Percentiles rank a stretch among this genome's conserved stretches.
Conservation (phyloP, 1,140 invertebrate genomes). For the Heterodera schachtii region DNA sequence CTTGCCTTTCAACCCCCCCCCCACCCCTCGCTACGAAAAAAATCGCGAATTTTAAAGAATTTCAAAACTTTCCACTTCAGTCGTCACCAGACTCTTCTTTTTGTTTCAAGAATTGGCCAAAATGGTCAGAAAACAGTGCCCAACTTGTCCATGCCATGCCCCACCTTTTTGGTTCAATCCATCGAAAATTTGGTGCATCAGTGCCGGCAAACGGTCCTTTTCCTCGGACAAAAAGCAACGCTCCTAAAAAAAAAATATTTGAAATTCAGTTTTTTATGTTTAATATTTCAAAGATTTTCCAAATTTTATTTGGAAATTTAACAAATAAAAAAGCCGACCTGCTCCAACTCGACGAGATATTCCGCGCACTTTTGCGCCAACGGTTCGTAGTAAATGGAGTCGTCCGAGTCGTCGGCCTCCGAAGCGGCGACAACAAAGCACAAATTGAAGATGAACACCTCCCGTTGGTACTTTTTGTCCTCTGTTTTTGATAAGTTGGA, state of each 20-base stretch:
- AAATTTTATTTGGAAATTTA: no score
- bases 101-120: no score
- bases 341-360: conserved; percentile 60
- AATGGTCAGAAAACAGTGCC: no score
- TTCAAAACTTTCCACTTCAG: no score
- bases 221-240: conserved; percentile 44
- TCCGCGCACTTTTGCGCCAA: conserved; percentile 63
- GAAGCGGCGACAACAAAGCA: conserved; percentile 60
- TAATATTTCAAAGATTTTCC: no score
- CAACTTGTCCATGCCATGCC: no score
- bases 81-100: no score
- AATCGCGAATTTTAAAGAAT: no score
- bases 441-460: conserved; percentile 59
- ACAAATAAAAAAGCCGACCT: conserved; percentile 13
- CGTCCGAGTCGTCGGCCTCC: conserved; percentile 23
- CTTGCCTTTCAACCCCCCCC: no score
- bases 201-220: conserved; percentile 37
- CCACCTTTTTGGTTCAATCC: conserved; percentile 53
- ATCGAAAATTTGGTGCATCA: conserved; percentile 55
- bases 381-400: conserved; percentile 63
- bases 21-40: no score
- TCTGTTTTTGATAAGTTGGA: conserved; percentile 24
- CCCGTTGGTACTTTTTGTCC: conserved; percentile 46
- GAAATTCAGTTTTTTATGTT: no score
- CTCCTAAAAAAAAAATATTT: conserved; percentile 49